Conservation (phyloP, 2,888 invertebrate species). For the Hydriomena furcata region DNA sequence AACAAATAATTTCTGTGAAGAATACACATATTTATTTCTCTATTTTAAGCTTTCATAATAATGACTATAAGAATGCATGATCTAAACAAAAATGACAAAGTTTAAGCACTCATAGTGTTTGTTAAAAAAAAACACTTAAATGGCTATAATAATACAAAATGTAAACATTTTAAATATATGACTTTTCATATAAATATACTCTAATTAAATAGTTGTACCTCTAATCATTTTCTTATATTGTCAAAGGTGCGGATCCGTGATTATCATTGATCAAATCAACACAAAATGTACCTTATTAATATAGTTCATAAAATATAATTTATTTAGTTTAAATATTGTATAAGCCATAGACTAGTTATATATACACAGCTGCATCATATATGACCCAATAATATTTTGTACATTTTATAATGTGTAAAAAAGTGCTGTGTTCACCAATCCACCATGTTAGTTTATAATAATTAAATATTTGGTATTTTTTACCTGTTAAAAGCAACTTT, state of each 20-base stretch:
- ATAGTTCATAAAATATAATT: constrained; percentile 42
- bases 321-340: constrained; percentile 42
- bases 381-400: constrained; percentile 42
- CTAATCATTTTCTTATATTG: constrained; percentile 60
- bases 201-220: constrained; percentile 64
- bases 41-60: constrained; percentile 58
- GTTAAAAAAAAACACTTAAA: constrained; percentile 16
- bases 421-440: constrained; percentile 51
- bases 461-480: constrained; percentile 14
- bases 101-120: constrained; percentile 12
- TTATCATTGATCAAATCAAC: constrained; percentile 53
- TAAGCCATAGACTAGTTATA: constrained; percentile 55
- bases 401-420: constrained; percentile 28
- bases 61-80: constrained; percentile 53
- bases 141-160: constrained; percentile 34
- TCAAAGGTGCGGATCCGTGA: constrained; percentile 52
- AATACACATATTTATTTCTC: constrained; percentile 76
- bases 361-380: constrained; percentile 42
- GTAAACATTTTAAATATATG: constrained; percentile 43
- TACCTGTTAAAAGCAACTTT: constrained; percentile 23
- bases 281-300: constrained; percentile 37
- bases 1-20: constrained; percentile 74
- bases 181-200: constrained; percentile 50
- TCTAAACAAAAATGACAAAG: constrained; percentile 44
- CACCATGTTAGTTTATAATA: constrained; percentile 39